phyloP scores from a whole-genome alignment of 2,888 invertebrate species.

The Troides oblongomaculatus region DNA sequence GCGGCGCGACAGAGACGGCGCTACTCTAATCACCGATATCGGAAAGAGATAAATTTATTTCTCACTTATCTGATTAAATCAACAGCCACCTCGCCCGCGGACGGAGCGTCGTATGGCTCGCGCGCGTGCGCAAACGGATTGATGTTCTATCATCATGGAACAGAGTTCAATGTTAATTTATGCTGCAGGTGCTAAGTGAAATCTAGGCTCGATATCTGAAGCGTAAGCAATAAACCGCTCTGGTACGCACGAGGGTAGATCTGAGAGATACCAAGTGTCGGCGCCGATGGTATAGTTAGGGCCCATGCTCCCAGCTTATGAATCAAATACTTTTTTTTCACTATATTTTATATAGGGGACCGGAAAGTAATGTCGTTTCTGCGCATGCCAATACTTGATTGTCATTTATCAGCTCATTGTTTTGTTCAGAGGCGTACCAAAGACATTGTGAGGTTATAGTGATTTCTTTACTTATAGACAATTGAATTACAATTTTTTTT shows the following conservation, averaged over 20 bases:
- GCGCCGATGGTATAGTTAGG: slow-evolving; percentile 44
- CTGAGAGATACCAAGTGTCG: slow-evolving; percentile 49
- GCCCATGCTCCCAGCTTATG: slow-evolving; percentile 30
- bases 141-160: neutral
- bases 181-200: slow-evolving; percentile 41
- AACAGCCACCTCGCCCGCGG: slow-evolving; percentile 31
- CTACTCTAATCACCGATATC: slow-evolving; percentile 38
- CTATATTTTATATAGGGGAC: no score
- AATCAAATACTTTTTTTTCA: neutral
- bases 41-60: slow-evolving; percentile 47
- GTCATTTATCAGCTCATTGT: no score
- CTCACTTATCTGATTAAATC: slow-evolving; percentile 45
- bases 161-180: slow-evolving; percentile 33
- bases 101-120: slow-evolving; percentile 30
- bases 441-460: no score
- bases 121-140: slow-evolving; percentile 14
- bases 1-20: slow-evolving; percentile 35
- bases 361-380: no score
- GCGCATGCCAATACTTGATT: no score
- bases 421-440: no score
- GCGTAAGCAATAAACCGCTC: slow-evolving; percentile 57
- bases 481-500: no score
- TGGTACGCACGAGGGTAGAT: slow-evolving; percentile 60
- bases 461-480: no score
- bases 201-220: slow-evolving; percentile 49